Conservation (phyloP, 1,140 invertebrate genomes). For the Caerostris extrusa region DNA sequence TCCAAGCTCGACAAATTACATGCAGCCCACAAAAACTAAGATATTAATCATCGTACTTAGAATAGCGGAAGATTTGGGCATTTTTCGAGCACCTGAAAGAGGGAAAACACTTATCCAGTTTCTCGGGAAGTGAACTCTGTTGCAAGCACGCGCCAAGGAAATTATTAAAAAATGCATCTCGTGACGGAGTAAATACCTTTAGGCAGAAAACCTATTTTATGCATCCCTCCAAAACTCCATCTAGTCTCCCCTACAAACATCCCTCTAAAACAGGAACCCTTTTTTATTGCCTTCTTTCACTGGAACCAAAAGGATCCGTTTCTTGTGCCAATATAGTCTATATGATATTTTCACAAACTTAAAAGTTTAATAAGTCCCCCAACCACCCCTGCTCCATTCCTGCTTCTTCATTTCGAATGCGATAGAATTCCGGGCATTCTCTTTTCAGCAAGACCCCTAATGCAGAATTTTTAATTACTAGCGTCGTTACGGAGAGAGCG, state of each 20-base stretch:
- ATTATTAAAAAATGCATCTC: slow-evolving; percentile 64
- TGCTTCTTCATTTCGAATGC: slow-evolving; percentile 73
- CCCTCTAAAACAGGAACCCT: slow-evolving; percentile 38
- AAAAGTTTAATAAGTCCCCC: slow-evolving; percentile 71
- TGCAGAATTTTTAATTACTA: slow-evolving; percentile 77
- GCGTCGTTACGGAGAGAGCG: slow-evolving; percentile 67
- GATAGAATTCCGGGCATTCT: slow-evolving; percentile 76
- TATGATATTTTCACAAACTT: slow-evolving; percentile 72
- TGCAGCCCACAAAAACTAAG: slow-evolving; percentile 20
- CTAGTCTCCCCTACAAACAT: slow-evolving; percentile 29
- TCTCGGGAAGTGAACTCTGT: slow-evolving; percentile 1
- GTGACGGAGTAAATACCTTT: slow-evolving; percentile 63
- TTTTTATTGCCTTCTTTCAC: slow-evolving; percentile 49
- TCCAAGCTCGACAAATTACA: slow-evolving; percentile 29
- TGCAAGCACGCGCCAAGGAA: slow-evolving; percentile 27
- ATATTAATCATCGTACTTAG: slow-evolving; percentile 50
- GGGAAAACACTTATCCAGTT: slow-evolving; percentile 47
- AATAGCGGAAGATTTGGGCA: slow-evolving; percentile 40
- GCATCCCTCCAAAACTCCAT: background rate
- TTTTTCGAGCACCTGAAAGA: slow-evolving; percentile 34
- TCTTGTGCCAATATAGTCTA: slow-evolving; percentile 44
- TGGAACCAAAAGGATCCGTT: slow-evolving; percentile 12
- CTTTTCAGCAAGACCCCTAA: slow-evolving; percentile 48
- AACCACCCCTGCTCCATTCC: background rate
- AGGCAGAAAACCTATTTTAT: slow-evolving; percentile 67